Conservation (phyloP, 1,140 invertebrate genomes). For the Heliconius melpomene region DNA sequence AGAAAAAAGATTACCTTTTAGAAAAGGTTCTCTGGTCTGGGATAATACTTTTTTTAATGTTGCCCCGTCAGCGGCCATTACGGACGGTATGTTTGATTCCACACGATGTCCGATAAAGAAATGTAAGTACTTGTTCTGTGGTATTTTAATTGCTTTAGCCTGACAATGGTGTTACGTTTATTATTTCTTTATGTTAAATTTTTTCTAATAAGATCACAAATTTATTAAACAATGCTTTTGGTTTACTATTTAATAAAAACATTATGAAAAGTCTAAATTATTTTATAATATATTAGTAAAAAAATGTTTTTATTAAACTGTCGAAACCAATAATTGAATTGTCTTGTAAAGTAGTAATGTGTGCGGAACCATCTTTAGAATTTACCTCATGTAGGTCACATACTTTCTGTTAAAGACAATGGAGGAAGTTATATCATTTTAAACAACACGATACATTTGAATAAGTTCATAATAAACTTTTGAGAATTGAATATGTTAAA, state of each 20-base stretch:
- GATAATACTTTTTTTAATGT: constrained; percentile 60
- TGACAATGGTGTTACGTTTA: constrained; percentile 22
- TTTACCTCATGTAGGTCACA: neutral
- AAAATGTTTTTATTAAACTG: neutral
- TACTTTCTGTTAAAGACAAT: constrained; percentile 1
- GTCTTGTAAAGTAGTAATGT: neutral
- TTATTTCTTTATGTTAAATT: neutral
- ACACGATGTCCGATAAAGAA: constrained; percentile 52
- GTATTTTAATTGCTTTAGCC: constrained; percentile 61
- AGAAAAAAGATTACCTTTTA: constrained; percentile 72
- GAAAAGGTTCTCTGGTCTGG: constrained; percentile 66
- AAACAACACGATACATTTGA: neutral
- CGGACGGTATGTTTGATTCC: constrained; percentile 67
- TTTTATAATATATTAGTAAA: neutral
- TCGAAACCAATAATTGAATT: too few species aligned
- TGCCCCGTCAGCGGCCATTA: constrained; percentile 60
- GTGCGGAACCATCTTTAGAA: neutral
- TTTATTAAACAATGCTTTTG: neutral
- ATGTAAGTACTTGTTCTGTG: constrained; percentile 55
- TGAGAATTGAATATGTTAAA: neutral
- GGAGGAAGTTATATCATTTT: constrained; percentile 10
- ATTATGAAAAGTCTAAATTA: neutral
- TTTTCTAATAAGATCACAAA: neutral
- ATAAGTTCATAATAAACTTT: neutral
- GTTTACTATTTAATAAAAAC: too few species aligned